Percentiles rank a stretch among this genome's conserved stretches.
Conservation (phyloP, 2,888 invertebrate species). For the Lasioglossum marginatum region DNA sequence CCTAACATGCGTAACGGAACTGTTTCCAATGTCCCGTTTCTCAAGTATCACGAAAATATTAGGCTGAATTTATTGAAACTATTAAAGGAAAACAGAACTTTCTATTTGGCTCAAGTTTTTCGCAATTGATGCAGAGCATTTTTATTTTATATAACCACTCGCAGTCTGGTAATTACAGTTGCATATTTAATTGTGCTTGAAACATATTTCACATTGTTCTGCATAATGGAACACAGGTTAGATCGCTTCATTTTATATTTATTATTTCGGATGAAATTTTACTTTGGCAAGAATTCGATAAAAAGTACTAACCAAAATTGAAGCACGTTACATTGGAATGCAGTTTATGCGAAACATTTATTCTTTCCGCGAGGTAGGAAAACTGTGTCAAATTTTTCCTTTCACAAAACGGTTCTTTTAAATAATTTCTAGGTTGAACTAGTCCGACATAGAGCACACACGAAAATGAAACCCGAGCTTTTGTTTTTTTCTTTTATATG, state of each 20-base stretch:
- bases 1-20: neutral
- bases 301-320: neutral
- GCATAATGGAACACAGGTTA: too few species aligned
- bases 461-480: conserved; percentile 23
- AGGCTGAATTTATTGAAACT: too few species aligned
- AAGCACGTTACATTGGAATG: neutral
- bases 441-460: neutral
- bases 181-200: neutral
- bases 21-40: neutral
- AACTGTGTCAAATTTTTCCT: neutral
- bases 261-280: neutral
- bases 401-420: conserved; percentile 3
- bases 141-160: too few species aligned
- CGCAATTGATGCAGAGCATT: too few species aligned
- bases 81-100: too few species aligned
- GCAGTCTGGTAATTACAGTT: neutral
- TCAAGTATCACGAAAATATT: too few species aligned
- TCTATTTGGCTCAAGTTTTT: too few species aligned
- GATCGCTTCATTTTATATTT: neutral
- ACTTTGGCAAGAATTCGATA: neutral
- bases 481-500: neutral
- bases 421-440: neutral
- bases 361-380: neutral
- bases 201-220: neutral
- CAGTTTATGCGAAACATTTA: neutral